Percentiles rank a stretch among this genome's conserved stretches.
These are phyloP conservation scores for Spinus olivaceus DNA, from an alignment of 2,797 vertebrate genomes.

Conservation along the genomic window DNA sequence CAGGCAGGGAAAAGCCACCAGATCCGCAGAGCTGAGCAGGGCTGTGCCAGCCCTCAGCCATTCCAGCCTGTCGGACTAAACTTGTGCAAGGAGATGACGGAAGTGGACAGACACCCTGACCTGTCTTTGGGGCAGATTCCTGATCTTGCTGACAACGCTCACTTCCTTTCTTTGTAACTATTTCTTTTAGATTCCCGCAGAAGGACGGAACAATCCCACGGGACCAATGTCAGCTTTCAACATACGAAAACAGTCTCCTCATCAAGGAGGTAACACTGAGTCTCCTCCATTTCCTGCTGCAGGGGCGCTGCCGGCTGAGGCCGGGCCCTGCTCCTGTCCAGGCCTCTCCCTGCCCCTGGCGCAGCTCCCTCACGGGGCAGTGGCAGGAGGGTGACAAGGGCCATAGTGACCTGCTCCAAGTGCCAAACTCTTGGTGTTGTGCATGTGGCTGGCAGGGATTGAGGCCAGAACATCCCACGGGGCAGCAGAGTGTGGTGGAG, in stretches of 20 bases:
- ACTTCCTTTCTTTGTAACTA: not conserved
- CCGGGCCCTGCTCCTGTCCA: fast-evolving
- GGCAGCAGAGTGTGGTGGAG: fast-evolving
- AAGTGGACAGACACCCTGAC: not conserved
- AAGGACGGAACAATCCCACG: not conserved
- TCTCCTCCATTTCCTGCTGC: not conserved
- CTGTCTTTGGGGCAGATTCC: not conserved
- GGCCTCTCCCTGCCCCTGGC: fast-evolving
- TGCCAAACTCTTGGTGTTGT: fast-evolving
- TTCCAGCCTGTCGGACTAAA: not conserved
- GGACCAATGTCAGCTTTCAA: conserved; percentile 68
- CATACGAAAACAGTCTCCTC: conserved; percentile 46
- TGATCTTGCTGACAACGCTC: not conserved
- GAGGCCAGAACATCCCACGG: fast-evolving
- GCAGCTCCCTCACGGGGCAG: fast-evolving
- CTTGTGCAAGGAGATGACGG: not conserved
- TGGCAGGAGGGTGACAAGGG: fast-evolving
- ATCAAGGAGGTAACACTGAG: conserved; percentile 61
- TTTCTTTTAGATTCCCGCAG: conserved; percentile 49
- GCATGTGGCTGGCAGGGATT: not conserved
- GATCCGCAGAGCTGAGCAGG: not conserved
- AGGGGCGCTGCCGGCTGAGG: not conserved
- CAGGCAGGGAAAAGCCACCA: not conserved
- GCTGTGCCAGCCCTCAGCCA: not conserved
- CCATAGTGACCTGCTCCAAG: fast-evolving